These are phyloP conservation scores for Sphinx pinastri DNA, from an alignment of 2,888 invertebrate genomes.

Conservation along the genomic window DNA sequence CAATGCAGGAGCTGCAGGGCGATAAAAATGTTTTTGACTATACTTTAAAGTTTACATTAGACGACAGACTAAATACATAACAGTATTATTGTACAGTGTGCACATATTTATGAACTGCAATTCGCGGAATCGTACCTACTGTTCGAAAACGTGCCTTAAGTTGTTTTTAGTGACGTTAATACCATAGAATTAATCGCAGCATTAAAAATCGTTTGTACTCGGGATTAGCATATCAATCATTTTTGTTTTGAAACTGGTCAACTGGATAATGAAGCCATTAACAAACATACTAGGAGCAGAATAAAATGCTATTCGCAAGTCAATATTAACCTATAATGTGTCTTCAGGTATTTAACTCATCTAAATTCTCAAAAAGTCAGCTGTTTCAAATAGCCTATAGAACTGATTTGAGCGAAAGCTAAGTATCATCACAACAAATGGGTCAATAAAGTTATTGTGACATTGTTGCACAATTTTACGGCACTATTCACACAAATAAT, in stretches of 20 bases:
- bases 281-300: background rate
- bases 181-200: background rate
- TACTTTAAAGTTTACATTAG: background rate
- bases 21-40: conserved; percentile 5
- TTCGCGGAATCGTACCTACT: background rate
- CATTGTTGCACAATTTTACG: background rate
- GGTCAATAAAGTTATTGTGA: no score
- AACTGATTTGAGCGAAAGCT: no score
- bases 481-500: no score
- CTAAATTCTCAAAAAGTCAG: no score
- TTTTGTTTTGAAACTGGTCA: conserved; percentile 1
- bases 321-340: background rate
- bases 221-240: background rate
- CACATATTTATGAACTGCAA: background rate
- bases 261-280: background rate
- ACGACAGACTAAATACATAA: background rate
- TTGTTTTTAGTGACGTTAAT: background rate
- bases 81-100: no score
- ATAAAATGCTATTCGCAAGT: background rate
- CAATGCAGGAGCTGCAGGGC: background rate
- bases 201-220: background rate
- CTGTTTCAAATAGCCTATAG: no score
- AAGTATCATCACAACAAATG: no score
- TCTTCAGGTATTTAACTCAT: background rate
- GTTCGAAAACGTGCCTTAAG: background rate